phyloP scores from a whole-genome alignment of 2,113 vertebrate genomes.

The Daboia siamensis region DNA sequence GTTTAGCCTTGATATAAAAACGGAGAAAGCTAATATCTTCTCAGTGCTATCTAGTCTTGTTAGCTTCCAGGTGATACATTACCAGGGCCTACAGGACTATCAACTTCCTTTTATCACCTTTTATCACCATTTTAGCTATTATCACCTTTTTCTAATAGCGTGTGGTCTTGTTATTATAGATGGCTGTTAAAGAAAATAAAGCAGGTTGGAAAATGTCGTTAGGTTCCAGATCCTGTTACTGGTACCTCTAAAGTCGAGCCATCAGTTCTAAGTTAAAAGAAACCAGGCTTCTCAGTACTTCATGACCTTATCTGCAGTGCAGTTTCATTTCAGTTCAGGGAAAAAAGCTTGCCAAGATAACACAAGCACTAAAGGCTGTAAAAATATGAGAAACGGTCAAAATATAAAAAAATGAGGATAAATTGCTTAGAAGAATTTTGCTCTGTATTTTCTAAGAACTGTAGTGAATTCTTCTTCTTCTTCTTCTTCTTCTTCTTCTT shows the following conservation, averaged over 20 bases:
- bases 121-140: background rate
- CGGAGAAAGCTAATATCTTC: background rate
- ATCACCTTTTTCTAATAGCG: background rate
- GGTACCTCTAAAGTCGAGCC: slow-evolving; percentile 39
- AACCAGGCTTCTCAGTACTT: slow-evolving; percentile 21
- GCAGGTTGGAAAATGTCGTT: slow-evolving; percentile 24
- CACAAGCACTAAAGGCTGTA: background rate
- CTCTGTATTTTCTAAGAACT: background rate
- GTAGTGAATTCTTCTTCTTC: background rate
- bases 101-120: background rate
- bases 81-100: background rate
- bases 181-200: background rate
- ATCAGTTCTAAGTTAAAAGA: slow-evolving; percentile 33
- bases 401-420: background rate
- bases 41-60: background rate
- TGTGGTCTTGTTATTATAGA: background rate
- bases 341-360: slow-evolving; percentile 10
- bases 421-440: background rate
- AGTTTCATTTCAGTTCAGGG: slow-evolving; percentile 1
- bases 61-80: background rate
- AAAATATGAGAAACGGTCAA: background rate
- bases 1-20: background rate
- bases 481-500: too few relatives aligned
- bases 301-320: slow-evolving; percentile 28
- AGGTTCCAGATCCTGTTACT: slow-evolving; percentile 36